These are phyloP conservation scores for Columba janthina DNA, from an alignment of 2,113 vertebrate genomes.

Conservation along the genomic window DNA sequence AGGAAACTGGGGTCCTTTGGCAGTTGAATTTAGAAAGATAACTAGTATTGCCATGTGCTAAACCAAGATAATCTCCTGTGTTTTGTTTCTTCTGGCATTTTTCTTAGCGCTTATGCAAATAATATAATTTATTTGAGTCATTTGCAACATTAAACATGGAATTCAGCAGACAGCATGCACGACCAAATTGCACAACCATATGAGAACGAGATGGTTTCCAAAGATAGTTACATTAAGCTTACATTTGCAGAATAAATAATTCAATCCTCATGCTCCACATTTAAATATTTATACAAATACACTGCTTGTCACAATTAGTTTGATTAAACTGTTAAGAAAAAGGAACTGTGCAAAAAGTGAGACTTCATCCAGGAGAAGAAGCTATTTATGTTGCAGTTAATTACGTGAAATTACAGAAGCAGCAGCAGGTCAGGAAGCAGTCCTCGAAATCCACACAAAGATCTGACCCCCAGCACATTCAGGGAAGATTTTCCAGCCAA, in stretches of 20 bases:
- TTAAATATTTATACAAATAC: constrained; percentile 72
- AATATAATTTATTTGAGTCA: background rate
- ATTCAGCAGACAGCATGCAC: background rate
- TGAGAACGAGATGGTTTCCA: constrained; percentile 31
- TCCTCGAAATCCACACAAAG: background rate
- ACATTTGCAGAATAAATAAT: constrained; percentile 64
- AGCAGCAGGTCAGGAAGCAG: background rate
- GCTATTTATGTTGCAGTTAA: constrained; percentile 28
- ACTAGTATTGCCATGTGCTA: background rate
- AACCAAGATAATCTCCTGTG: background rate
- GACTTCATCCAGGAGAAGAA: constrained; percentile 20
- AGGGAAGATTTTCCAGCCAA: background rate
- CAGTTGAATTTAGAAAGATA: background rate
- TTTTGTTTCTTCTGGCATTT: background rate
- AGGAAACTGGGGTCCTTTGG: background rate
- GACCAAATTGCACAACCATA: background rate
- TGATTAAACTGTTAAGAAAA: constrained; percentile 64
- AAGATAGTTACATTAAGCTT: constrained; percentile 49
- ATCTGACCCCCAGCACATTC: background rate
- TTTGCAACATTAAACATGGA: background rate
- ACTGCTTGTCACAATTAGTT: constrained; percentile 55
- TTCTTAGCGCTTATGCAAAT: background rate
- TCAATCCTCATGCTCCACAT: constrained; percentile 39
- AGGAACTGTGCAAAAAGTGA: constrained; percentile 35
- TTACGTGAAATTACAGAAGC: constrained; percentile 7